These are phyloP conservation scores for Limanda limanda DNA, from an alignment of 2,113 vertebrate genomes.

Conservation along the genomic window DNA sequence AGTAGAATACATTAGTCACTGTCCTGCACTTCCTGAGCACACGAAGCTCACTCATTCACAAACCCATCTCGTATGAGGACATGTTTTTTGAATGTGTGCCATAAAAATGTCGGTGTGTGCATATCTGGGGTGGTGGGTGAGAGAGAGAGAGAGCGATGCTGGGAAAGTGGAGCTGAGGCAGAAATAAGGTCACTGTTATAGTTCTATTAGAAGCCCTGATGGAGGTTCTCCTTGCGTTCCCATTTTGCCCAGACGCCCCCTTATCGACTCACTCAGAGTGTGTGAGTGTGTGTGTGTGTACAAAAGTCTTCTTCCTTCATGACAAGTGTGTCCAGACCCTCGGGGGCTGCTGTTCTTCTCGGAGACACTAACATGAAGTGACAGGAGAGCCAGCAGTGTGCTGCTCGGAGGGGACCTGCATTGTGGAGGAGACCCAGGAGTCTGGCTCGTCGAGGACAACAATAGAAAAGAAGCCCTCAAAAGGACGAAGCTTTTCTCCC, in stretches of 20 bases:
- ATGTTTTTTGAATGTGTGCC: constrained; percentile 53
- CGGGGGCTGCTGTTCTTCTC: constrained; percentile 62
- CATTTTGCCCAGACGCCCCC: constrained; percentile 59
- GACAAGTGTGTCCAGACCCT: constrained; percentile 67
- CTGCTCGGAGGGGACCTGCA: constrained; percentile 71
- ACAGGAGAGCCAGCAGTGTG: constrained; percentile 72
- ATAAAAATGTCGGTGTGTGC: constrained; percentile 24
- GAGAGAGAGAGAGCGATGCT: neutral
- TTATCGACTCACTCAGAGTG: constrained; percentile 44
- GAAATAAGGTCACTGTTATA: constrained; percentile 72
- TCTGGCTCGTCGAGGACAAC: constrained; percentile 67
- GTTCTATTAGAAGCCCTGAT: constrained; percentile 57
- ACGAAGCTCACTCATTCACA: constrained; percentile 49
- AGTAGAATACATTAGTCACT: constrained; percentile 26
- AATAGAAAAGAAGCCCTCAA: constrained; percentile 44
- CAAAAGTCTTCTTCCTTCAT: constrained; percentile 64
- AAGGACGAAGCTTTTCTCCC: constrained; percentile 33
- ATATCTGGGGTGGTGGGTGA: constrained; percentile 19
- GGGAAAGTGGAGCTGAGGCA: constrained; percentile 16
- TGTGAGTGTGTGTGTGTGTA: constrained; percentile 19
- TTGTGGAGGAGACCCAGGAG: constrained; percentile 73
- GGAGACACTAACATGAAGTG: constrained; percentile 77
- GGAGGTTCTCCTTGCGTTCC: constrained; percentile 58
- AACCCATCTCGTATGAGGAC: constrained; percentile 59
- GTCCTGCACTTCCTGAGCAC: constrained; percentile 10